Evolutionary conservation across 1,140 invertebrate genomes (phyloP).

Genomic region (Lutraria rhynchaena): DNA sequence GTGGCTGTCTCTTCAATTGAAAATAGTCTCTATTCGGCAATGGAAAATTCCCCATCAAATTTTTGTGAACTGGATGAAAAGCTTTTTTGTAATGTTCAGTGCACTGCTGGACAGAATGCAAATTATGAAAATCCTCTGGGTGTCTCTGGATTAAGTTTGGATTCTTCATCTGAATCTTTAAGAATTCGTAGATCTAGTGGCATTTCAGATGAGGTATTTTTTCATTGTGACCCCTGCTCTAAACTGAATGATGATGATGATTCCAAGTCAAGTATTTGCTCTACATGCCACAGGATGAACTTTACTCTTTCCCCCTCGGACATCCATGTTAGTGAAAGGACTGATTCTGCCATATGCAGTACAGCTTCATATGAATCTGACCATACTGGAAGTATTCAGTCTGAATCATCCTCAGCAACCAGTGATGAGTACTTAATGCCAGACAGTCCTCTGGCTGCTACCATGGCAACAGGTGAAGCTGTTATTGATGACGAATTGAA

Average conservation of each 20-base stretch:
- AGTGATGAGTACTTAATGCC: conserved; percentile 42
- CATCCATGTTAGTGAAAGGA: conserved; percentile 33
- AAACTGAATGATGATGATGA: background rate
- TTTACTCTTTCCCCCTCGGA: conserved; percentile 13
- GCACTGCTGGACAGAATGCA: background rate
- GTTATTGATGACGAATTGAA: no score
- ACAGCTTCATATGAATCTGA: conserved; percentile 53
- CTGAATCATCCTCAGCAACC: conserved; percentile 18
- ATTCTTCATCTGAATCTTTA: background rate
- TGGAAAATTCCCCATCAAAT: background rate
- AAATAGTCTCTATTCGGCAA: conserved; percentile 19
- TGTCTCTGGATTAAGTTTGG: no score
- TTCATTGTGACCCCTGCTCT: conserved; percentile 17
- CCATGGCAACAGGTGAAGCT: background rate
- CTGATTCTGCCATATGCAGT: conserved; percentile 50
- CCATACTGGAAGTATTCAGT: conserved; percentile 15
- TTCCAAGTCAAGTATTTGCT: background rate
- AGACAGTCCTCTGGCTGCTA: conserved; percentile 5
- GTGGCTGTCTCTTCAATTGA: conserved; percentile 4
- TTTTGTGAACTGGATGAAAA: background rate
- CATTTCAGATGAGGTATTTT: conserved; percentile 51
- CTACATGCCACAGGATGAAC: conserved; percentile 15
- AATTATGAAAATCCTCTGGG: background rate
- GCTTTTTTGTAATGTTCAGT: background rate
- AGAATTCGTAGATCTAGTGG: conserved; percentile 10